A percentile compares a stretch with the other conserved stretches of the same genome.
Evolutionary conservation across 2,113 vertebrate species (phyloP).

Genomic region (Neodon shergylaensis): DNA sequence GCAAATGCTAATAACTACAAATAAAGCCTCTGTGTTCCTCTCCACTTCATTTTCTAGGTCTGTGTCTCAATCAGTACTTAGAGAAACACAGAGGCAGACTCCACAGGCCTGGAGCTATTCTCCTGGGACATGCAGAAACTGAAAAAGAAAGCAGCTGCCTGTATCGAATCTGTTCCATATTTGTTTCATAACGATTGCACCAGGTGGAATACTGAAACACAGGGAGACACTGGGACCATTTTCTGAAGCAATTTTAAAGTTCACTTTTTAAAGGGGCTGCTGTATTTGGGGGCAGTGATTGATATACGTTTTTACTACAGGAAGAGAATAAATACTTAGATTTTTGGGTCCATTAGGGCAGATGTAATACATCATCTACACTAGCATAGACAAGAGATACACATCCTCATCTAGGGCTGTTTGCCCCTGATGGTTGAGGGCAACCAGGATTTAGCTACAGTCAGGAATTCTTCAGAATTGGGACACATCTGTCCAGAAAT

Average conservation of each 20-base stretch:
- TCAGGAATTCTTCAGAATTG: background rate
- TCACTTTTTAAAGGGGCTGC: background rate
- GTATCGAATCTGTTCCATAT: background rate
- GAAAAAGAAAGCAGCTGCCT: background rate
- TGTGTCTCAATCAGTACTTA: constrained; percentile 8
- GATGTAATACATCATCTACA: background rate
- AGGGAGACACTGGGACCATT: background rate
- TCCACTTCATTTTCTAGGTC: constrained; percentile 18
- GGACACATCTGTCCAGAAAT: accelerated
- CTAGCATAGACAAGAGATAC: background rate
- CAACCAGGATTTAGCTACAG: accelerated
- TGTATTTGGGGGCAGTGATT: background rate
- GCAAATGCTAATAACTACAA: constrained; percentile 33
- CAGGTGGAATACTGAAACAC: background rate
- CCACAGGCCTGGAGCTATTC: background rate
- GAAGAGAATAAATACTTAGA: background rate
- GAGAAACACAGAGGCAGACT: constrained; percentile 29
- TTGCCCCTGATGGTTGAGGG: background rate
- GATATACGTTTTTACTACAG: background rate
- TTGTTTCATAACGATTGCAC: background rate
- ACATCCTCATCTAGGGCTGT: accelerated
- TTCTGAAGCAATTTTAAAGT: constrained; percentile 43
- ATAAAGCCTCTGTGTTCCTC: background rate
- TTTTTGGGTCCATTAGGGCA: background rate
- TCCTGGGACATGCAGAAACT: background rate